Conservation (phyloP, 1,140 invertebrate genomes). For the Steinernema khuongi region DNA sequence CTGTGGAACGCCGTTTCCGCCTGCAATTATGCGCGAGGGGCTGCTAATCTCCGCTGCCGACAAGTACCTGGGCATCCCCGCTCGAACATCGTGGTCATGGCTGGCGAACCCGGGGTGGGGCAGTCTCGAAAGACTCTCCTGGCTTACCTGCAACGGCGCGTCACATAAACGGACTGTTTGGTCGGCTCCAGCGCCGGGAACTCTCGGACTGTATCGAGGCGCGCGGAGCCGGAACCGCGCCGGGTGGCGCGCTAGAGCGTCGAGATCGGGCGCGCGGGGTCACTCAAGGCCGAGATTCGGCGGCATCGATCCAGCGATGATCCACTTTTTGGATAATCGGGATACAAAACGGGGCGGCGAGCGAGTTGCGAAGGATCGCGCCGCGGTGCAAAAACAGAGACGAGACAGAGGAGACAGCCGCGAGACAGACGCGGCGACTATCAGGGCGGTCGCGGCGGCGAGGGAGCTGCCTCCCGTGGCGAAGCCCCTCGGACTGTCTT, state of each 20-base stretch:
- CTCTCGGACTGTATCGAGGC: not conserved
- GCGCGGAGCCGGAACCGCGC: not conserved
- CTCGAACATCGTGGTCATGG: conserved; percentile 12
- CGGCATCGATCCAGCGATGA: too few species aligned
- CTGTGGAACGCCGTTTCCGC: conserved; percentile 19
- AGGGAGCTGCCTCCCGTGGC: too few species aligned
- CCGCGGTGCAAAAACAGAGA: too few species aligned
- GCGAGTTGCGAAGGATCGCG: too few species aligned
- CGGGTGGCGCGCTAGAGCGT: not conserved
- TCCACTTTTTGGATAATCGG: too few species aligned
- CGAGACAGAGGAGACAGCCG: too few species aligned
- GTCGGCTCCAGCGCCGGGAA: not conserved
- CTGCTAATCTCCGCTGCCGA: not conserved
- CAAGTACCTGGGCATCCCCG: not conserved
- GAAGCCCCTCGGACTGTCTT: too few species aligned
- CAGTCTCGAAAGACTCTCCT: conserved; percentile 1
- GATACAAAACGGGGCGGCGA: too few species aligned
- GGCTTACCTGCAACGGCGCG: conserved; percentile 2
- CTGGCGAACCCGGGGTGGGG: not conserved
- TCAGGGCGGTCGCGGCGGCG: too few species aligned
- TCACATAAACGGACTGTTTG: not conserved
- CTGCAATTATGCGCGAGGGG: not conserved
- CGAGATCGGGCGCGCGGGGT: not conserved
- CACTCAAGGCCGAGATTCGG: conserved; percentile 3
- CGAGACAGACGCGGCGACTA: too few species aligned